Evolutionary conservation across 23 tunicate genomes (phyloP).

Genomic region (Ciona savignyi): DNA sequence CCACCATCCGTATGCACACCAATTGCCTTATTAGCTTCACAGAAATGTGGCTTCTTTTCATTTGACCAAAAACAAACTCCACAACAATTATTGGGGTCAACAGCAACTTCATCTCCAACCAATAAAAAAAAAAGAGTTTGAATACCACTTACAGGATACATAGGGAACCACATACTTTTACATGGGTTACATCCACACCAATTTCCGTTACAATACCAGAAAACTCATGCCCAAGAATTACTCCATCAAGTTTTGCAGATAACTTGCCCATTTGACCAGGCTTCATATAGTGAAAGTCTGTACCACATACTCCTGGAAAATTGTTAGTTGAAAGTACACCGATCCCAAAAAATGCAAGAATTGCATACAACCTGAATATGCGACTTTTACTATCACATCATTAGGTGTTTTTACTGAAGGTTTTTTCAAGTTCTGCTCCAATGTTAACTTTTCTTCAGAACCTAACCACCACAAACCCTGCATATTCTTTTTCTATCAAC

Average conservation of each 20-base stretch:
- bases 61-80: slow-evolving; percentile 41
- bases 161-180: too few species aligned
- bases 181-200: too few species aligned
- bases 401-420: slow-evolving; percentile 33
- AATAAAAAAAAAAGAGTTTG: too few species aligned
- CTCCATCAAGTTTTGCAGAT: slow-evolving; percentile 39
- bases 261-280: slow-evolving; percentile 67
- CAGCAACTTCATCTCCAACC: slow-evolving; percentile 77
- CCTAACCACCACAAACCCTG: slow-evolving; percentile 82
- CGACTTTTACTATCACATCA: slow-evolving; percentile 75
- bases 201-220: slow-evolving; percentile 50
- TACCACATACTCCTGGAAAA: slow-evolving; percentile 87
- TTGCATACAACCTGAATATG: slow-evolving; percentile 49
- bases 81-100: slow-evolving; percentile 70
- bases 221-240: slow-evolving; percentile 82
- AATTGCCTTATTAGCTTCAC: slow-evolving; percentile 30
- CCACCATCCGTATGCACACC: slow-evolving; percentile 75
- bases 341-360: too few species aligned
- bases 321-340: too few species aligned
- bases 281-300: slow-evolving; percentile 80
- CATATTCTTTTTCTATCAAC: slow-evolving; percentile 14
- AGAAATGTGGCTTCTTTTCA: slow-evolving; percentile 43
- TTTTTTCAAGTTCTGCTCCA: slow-evolving; percentile 8
- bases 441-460: slow-evolving; percentile 27
- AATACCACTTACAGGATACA: too few species aligned